A percentile compares a stretch with the other conserved stretches of the same genome.
These are phyloP conservation scores for Trichopoda pennipes DNA, from an alignment of 2,888 invertebrate species.

Conservation along the genomic window DNA sequence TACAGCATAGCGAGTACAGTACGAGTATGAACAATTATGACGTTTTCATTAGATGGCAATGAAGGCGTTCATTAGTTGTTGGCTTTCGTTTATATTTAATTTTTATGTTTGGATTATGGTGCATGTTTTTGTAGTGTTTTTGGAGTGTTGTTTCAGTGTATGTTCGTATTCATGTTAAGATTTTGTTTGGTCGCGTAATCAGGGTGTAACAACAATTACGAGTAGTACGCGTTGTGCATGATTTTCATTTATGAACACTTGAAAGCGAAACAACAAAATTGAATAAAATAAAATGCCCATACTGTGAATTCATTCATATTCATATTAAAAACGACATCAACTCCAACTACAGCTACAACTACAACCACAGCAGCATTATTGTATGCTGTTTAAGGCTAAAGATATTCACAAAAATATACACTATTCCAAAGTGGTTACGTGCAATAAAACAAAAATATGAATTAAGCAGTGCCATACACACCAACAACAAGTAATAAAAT, in stretches of 20 bases:
- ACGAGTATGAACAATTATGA: constrained; percentile 35
- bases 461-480: constrained; percentile 1
- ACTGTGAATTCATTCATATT: constrained; percentile 60
- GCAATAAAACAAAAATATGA: background rate
- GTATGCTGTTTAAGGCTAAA: constrained; percentile 4
- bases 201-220: constrained; percentile 79
- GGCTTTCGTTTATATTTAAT: constrained; percentile 27
- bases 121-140: constrained; percentile 18
- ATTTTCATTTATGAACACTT: constrained; percentile 64
- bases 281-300: constrained; percentile 33
- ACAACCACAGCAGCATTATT: background rate
- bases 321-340: constrained; percentile 27
- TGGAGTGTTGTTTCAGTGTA: constrained; percentile 17
- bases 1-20: background rate
- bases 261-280: background rate
- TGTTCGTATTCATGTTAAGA: constrained; percentile 50
- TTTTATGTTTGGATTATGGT: background rate
- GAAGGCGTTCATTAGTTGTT: constrained; percentile 60
- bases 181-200: constrained; percentile 76
- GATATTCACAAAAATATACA: background rate
- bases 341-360: constrained; percentile 29
- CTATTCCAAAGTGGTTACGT: background rate
- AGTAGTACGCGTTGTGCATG: constrained; percentile 77
- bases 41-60: constrained; percentile 58
- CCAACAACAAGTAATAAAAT: background rate